Evolutionary conservation across 2,888 invertebrate genomes (phyloP).

Genomic region (Stenurella melanura): DNA sequence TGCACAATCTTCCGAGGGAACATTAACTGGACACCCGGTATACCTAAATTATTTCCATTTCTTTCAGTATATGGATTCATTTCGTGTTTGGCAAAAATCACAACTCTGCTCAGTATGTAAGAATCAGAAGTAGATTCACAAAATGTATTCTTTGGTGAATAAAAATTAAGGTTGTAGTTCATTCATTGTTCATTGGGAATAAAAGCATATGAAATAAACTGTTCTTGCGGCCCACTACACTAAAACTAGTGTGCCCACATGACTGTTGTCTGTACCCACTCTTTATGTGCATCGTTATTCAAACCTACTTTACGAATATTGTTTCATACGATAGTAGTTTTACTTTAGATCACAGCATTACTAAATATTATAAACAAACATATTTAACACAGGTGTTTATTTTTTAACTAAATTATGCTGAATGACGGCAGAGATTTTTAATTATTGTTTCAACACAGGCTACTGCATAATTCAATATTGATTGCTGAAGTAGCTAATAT

Average conservation of each 20-base stretch:
- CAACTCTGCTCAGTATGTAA: not conserved
- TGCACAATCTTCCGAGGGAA: too few species aligned
- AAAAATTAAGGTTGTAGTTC: constrained; percentile 4
- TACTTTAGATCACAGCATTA: constrained; percentile 14
- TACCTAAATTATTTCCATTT: too few species aligned
- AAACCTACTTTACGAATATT: constrained; percentile 32
- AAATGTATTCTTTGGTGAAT: not conserved
- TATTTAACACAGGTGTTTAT: not conserved
- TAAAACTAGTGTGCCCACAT: constrained; percentile 51
- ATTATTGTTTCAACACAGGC: not conserved
- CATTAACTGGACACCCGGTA: too few species aligned
- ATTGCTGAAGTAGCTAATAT: not conserved
- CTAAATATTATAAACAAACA: constrained; percentile 1
- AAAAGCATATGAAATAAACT: constrained; percentile 43
- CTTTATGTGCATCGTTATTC: constrained; percentile 47
- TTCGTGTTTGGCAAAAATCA: not conserved
- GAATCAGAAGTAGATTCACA: not conserved
- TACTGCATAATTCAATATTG: not conserved
- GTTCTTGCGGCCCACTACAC: constrained; percentile 49
- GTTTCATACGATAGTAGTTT: not conserved
- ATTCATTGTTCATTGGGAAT: constrained; percentile 20
- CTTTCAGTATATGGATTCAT: too few species aligned
- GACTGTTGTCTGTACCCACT: constrained; percentile 47
- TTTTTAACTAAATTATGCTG: not conserved
- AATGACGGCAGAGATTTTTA: not conserved